A percentile compares a stretch with the other conserved stretches of the same genome.
Evolutionary conservation across 2,888 invertebrate species (phyloP).

Genomic region (Selenia dentaria): DNA sequence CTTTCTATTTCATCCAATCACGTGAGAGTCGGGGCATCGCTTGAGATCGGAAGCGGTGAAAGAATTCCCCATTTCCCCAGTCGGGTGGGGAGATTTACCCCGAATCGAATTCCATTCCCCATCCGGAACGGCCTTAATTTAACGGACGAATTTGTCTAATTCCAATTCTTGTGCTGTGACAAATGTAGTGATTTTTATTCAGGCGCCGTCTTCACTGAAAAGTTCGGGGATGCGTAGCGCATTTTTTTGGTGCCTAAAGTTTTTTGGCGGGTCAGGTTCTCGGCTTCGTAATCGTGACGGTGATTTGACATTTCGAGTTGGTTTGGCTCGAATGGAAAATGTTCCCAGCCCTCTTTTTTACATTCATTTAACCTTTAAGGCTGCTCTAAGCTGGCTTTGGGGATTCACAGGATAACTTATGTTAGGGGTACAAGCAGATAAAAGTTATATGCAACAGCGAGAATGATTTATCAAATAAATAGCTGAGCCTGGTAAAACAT

Average conservation of each 20-base stretch:
- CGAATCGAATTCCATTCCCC: conserved; percentile 76
- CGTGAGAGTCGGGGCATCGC: conserved; percentile 60
- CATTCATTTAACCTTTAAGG: no score
- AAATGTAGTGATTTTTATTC: conserved; percentile 81
- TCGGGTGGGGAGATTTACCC: conserved; percentile 70
- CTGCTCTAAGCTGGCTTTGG: no score
- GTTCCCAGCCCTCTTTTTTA: no score
- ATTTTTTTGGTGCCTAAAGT: conserved; percentile 34
- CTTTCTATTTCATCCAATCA: conserved; percentile 75
- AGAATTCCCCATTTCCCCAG: conserved; percentile 63
- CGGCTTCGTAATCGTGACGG: conserved; percentile 14
- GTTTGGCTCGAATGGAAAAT: conserved; percentile 1
- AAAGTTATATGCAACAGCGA: no score
- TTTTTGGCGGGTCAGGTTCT: conserved; percentile 14
- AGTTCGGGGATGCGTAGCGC: conserved; percentile 41
- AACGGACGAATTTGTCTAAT: conserved; percentile 83
- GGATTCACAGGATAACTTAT: no score
- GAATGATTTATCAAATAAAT: no score
- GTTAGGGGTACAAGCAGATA: no score
- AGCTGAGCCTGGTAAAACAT: no score
- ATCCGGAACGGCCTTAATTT: conserved; percentile 78
- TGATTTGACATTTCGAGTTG: conserved; percentile 8
- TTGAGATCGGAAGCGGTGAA: conserved; percentile 59
- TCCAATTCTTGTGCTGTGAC: conserved; percentile 82
- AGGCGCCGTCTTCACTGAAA: conserved; percentile 48